A percentile compares a stretch with the other conserved stretches of the same genome.
Conservation (phyloP, 2,888 invertebrate species). For the Netelia fuscicornis region DNA sequence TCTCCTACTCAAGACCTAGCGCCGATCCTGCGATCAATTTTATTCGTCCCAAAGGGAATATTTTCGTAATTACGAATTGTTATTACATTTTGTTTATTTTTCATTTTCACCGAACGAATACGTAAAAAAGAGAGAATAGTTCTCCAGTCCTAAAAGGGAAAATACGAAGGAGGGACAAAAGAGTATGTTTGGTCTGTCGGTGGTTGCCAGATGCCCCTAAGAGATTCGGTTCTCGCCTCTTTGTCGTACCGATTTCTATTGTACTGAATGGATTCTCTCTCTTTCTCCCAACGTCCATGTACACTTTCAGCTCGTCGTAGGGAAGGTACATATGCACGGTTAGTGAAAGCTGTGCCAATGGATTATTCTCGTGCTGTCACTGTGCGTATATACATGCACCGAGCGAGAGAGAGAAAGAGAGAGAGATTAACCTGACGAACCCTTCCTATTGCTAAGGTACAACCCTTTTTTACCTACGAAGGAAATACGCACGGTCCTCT, state of each 20-base stretch:
- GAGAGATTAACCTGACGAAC: slow-evolving; percentile 60
- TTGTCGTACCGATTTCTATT: slow-evolving; percentile 51
- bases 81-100: neutral
- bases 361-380: slow-evolving; percentile 40
- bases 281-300: slow-evolving; percentile 23
- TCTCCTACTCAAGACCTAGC: neutral
- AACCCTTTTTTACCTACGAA: slow-evolving; percentile 47
- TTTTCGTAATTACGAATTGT: neutral
- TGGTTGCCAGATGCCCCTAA: slow-evolving; percentile 76
- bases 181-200: slow-evolving; percentile 78
- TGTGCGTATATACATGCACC: slow-evolving; percentile 29
- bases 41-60: neutral
- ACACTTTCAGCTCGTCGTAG: slow-evolving; percentile 55
- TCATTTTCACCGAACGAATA: neutral
- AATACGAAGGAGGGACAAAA: slow-evolving; percentile 76
- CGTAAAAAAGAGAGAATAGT: neutral
- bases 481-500: slow-evolving; percentile 13
- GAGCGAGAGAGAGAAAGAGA: slow-evolving; percentile 10
- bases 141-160: slow-evolving; percentile 53
- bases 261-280: neutral
- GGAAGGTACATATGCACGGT: slow-evolving; percentile 25
- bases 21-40: neutral
- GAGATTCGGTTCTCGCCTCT: slow-evolving; percentile 42
- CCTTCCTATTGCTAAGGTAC: slow-evolving; percentile 24
- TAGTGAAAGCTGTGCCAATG: slow-evolving; percentile 30